Conservation (phyloP, 2,888 invertebrate species). For the Adineta ricciae region DNA sequence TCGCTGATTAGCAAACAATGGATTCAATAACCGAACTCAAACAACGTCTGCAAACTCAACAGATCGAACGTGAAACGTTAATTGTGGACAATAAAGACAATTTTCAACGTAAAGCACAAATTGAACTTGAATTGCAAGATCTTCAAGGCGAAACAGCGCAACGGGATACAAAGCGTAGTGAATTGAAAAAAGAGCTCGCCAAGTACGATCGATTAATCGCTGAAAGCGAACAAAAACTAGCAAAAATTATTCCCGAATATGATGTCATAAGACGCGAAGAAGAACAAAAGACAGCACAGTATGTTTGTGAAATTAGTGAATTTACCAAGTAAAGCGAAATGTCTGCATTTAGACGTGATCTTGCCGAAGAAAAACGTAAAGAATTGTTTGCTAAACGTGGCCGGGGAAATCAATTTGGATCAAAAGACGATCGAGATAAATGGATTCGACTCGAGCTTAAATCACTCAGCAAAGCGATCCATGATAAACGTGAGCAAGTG, state of each 20-base stretch:
- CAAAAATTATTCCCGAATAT: constrained; percentile 78
- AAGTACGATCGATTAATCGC: constrained; percentile 43
- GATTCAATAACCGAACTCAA: constrained; percentile 13
- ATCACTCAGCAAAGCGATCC: constrained; percentile 77
- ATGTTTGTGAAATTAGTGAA: too few species aligned
- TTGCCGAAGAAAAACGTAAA: constrained; percentile 70
- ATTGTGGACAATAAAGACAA: constrained; percentile 15
- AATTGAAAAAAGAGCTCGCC: constrained; percentile 22
- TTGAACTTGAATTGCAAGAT: constrained; percentile 21
- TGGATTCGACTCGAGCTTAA: constrained; percentile 95
- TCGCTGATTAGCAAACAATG: background rate
- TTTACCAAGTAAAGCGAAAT: too few species aligned
- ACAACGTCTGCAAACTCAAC: constrained; percentile 11
- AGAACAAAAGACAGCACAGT: constrained; percentile 66
- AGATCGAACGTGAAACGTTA: constrained; percentile 18
- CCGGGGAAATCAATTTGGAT: constrained; percentile 85
- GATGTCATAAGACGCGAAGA: constrained; percentile 86
- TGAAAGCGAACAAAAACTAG: constrained; percentile 77
- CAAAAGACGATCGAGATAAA: constrained; percentile 76
- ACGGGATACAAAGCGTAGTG: constrained; percentile 30
- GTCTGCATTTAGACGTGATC: constrained; percentile 29
- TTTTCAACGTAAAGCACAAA: constrained; percentile 21
- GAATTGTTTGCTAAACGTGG: constrained; percentile 97
- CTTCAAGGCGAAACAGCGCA: constrained; percentile 32
- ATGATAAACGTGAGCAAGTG: constrained; percentile 80